A percentile compares a stretch with the other conserved stretches of the same genome.
Evolutionary conservation across 2,888 invertebrate genomes (phyloP).

Genomic region (Epiblema foenella): DNA sequence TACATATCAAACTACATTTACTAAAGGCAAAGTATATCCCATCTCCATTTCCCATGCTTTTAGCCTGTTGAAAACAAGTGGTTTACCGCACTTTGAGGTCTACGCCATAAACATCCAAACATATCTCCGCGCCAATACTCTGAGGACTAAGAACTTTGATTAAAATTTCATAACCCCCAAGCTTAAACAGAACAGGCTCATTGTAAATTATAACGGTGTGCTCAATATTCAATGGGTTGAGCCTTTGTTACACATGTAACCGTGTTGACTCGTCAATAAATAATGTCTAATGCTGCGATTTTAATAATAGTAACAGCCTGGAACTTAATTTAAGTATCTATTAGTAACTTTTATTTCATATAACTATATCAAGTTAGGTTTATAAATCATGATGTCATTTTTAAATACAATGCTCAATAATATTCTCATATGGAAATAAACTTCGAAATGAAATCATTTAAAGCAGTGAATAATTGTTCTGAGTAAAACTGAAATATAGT

Average conservation of each 20-base stretch:
- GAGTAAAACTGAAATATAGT: slow-evolving; percentile 1
- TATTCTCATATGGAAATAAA: background rate
- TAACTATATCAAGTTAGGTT: background rate
- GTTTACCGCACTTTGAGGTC: slow-evolving; percentile 35
- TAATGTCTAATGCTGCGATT: slow-evolving; percentile 10
- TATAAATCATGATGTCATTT: background rate
- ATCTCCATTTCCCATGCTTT: slow-evolving; percentile 15
- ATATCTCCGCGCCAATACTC: slow-evolving; percentile 63
- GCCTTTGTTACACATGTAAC: slow-evolving; percentile 64
- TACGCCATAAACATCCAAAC: slow-evolving; percentile 36
- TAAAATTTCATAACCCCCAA: slow-evolving; percentile 78
- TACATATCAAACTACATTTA: background rate
- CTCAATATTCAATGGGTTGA: slow-evolving; percentile 72
- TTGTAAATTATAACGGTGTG: slow-evolving; percentile 71
- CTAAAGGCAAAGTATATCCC: background rate
- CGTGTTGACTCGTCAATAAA: slow-evolving; percentile 39
- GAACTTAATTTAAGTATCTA: background rate
- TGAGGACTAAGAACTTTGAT: slow-evolving; percentile 77
- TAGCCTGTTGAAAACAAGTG: slow-evolving; percentile 20
- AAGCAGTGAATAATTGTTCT: background rate
- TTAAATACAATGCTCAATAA: background rate
- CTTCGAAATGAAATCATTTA: background rate
- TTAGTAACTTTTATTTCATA: slow-evolving; percentile 2
- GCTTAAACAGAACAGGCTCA: slow-evolving; percentile 69
- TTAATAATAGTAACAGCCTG: background rate